A percentile compares a stretch with the other conserved stretches of the same genome.
phyloP scores from a whole-genome alignment of 64 coral and sea anemone species.

The Dendrophyllia cribrosa region DNA sequence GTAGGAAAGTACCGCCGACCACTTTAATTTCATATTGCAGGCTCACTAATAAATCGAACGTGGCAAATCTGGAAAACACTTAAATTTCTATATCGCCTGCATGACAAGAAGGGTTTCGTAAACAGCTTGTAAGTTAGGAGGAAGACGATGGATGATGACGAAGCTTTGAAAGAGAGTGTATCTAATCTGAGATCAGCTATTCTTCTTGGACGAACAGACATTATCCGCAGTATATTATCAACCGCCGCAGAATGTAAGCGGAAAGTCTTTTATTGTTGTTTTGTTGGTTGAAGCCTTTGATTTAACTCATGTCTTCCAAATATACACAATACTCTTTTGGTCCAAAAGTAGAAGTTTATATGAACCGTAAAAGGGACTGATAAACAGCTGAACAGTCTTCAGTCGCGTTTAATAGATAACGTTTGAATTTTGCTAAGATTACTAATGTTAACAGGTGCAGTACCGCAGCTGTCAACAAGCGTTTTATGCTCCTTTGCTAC shows the following conservation, averaged over 20 bases:
- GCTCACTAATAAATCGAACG: not conserved
- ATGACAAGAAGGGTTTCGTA: not conserved
- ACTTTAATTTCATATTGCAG: not conserved
- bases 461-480: no score
- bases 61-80: not conserved
- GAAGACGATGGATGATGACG: conserved; percentile 93
- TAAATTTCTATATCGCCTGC: not conserved
- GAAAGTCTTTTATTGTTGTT: not conserved
- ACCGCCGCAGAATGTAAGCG: conserved; percentile 97
- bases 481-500: no score
- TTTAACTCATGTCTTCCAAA: no score
- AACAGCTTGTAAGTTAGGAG: not conserved
- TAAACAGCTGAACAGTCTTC: no score
- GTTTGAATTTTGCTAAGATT: no score
- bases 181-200: conserved; percentile 92
- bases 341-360: not conserved
- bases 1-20: not conserved
- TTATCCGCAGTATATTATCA: conserved; percentile 89
- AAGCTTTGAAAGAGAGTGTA: conserved; percentile 90
- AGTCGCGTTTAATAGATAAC: no score
- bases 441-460: no score
- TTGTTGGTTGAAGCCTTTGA: not conserved
- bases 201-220: conserved; percentile 92
- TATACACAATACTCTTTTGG: not conserved
- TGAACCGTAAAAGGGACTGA: no score